Conservation (phyloP, 2,888 invertebrate genomes). For the Ditylenchus weischeri region DNA sequence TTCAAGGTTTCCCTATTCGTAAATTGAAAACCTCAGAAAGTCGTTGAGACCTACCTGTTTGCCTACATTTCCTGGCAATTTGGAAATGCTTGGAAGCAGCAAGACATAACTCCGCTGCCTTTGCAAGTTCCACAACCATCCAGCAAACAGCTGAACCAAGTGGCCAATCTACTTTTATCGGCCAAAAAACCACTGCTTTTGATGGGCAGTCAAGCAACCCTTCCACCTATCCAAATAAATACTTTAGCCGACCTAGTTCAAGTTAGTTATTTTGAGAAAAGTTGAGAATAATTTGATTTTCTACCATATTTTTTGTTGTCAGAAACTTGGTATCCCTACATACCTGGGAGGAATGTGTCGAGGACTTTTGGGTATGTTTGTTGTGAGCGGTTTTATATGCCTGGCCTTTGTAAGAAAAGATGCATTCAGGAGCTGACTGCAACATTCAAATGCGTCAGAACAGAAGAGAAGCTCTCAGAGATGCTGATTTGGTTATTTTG, state of each 20-base stretch:
- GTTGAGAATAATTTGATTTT: too few species aligned
- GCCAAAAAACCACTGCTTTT: constrained; percentile 65
- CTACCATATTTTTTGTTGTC: constrained; percentile 15
- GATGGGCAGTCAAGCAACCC: constrained; percentile 65
- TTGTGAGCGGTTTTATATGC: too few species aligned
- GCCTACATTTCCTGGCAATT: constrained; percentile 60
- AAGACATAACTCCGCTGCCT: constrained; percentile 62
- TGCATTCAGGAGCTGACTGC: constrained; percentile 51
- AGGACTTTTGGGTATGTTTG: constrained; percentile 63
- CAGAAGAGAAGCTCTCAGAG: constrained; percentile 65
- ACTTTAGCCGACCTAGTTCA: constrained; percentile 62
- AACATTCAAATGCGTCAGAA: constrained; percentile 65
- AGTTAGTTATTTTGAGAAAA: constrained; percentile 57
- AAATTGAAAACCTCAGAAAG: constrained; percentile 34
- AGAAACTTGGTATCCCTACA: constrained; percentile 65
- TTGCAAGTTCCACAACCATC: constrained; percentile 61
- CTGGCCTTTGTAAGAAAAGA: neutral
- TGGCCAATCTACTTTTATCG: constrained; percentile 37
- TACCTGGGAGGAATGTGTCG: constrained; percentile 68
- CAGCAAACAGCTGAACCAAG: constrained; percentile 37
- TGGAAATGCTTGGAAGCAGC: constrained; percentile 64
- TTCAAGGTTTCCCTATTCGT: neutral
- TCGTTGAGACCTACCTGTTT: constrained; percentile 48
- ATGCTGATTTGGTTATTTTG: constrained; percentile 67
- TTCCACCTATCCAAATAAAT: constrained; percentile 62